Evolutionary conservation across 1,140 invertebrate species (phyloP).

Genomic region (Cotesia vestalis): DNA sequence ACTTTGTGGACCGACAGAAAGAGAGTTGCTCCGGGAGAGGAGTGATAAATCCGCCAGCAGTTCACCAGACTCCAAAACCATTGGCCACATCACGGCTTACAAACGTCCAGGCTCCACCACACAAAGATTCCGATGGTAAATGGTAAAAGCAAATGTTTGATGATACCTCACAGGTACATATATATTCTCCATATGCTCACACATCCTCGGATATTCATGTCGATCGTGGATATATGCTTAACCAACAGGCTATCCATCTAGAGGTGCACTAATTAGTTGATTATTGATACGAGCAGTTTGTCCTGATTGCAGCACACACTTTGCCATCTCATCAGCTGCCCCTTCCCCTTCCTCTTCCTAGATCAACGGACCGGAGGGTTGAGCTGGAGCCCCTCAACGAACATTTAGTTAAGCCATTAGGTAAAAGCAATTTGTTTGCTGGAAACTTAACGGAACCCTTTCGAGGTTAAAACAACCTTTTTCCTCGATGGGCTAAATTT

Average conservation of each 20-base stretch:
- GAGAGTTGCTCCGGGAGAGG: neutral
- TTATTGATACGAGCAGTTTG: neutral
- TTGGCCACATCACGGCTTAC: neutral
- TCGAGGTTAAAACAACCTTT: too few relatives aligned
- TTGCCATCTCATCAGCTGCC: conserved; percentile 22
- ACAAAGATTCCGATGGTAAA: conserved; percentile 38
- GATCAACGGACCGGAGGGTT: neutral
- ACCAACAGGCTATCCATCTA: conserved; percentile 37
- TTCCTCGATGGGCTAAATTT: too few relatives aligned
- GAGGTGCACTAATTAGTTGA: conserved; percentile 20
- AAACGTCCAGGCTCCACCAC: conserved; percentile 30
- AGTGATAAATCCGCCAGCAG: neutral
- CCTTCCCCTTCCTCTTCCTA: neutral
- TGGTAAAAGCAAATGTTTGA: conserved; percentile 42
- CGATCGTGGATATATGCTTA: too few relatives aligned
- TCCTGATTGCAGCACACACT: conserved; percentile 38
- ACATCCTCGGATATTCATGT: conserved; percentile 46
- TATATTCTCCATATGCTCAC: conserved; percentile 6
- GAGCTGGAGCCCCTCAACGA: neutral
- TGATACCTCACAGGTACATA: conserved; percentile 17
- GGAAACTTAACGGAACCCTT: too few relatives aligned
- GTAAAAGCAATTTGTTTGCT: too few relatives aligned
- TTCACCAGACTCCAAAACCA: conserved; percentile 1
- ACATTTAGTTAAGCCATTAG: neutral
- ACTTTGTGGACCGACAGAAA: conserved; percentile 36